Evolutionary conservation across 2,888 invertebrate genomes (phyloP).

Genomic region (Eudemis profundana): DNA sequence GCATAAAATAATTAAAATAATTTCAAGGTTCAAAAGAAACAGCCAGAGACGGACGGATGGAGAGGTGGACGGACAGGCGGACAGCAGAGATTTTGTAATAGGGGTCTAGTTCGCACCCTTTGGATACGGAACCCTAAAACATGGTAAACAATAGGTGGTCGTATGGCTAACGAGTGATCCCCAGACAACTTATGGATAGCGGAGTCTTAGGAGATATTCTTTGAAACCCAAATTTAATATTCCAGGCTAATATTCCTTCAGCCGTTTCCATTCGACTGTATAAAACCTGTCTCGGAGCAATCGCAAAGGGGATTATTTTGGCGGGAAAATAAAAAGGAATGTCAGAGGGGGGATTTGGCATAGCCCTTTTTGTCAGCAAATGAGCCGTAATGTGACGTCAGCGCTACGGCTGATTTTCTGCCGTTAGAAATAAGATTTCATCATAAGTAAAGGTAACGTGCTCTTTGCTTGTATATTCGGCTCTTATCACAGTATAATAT

Average conservation of each 20-base stretch:
- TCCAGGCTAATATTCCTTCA: not conserved
- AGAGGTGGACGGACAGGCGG: too few species aligned
- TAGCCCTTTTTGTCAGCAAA: conserved; percentile 63
- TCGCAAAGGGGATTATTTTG: conserved; percentile 41
- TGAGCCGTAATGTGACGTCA: conserved; percentile 68
- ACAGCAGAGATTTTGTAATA: too few species aligned
- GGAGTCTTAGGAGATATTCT: not conserved
- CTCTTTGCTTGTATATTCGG: not conserved
- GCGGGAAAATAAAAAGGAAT: conserved; percentile 62
- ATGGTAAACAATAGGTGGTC: too few species aligned
- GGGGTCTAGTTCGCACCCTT: too few species aligned
- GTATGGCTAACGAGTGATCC: too few species aligned
- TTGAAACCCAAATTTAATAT: conserved; percentile 1
- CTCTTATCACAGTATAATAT: not conserved
- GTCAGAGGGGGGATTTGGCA: conserved; percentile 66
- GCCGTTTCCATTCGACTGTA: conserved; percentile 21
- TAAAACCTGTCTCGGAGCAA: conserved; percentile 30
- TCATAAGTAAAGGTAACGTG: not conserved
- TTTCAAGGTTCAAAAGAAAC: too few species aligned
- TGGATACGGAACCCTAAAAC: too few species aligned
- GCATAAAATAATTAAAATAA: too few species aligned
- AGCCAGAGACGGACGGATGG: too few species aligned
- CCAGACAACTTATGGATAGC: too few species aligned
- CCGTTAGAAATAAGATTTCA: not conserved
- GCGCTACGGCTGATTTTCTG: conserved; percentile 37